These are phyloP conservation scores for Lepidocolaptes lacrymiger DNA, from an alignment of 2,797 vertebrate species.

Conservation along the genomic window DNA sequence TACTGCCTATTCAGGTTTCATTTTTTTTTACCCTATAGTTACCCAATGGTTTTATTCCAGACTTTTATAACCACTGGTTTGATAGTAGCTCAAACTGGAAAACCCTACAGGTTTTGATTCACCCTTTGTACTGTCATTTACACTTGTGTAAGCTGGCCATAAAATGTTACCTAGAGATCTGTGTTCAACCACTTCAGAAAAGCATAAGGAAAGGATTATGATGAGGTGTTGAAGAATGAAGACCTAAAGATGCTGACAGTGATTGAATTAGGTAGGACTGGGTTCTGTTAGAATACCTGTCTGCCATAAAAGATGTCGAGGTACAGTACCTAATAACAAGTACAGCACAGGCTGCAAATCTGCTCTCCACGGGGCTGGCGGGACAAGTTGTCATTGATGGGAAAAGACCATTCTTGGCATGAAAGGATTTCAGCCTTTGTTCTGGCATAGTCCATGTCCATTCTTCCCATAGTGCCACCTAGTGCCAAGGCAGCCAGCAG, in stretches of 20 bases:
- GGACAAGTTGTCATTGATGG: background rate
- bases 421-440: background rate
- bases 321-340: background rate
- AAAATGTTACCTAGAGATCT: background rate
- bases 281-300: background rate
- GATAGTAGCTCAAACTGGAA: background rate
- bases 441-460: background rate
- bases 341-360: background rate
- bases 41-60: background rate
- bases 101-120: background rate
- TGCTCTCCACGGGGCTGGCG: rapidly evolving
- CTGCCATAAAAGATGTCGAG: background rate
- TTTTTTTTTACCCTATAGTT: background rate
- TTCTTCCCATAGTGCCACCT: slow-evolving; percentile 1
- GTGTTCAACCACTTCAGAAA: background rate
- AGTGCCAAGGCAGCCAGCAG: background rate
- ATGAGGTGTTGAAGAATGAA: rapidly evolving
- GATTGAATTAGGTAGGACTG: background rate
- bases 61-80: background rate
- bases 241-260: background rate
- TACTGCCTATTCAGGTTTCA: background rate
- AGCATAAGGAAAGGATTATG: background rate
- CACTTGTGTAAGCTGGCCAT: background rate
- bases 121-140: background rate
- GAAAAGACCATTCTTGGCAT: background rate